Percentiles rank a stretch among this genome's conserved stretches.
phyloP scores from a whole-genome alignment of 2,797 vertebrate species.

The Epinephelus malabaricus region DNA sequence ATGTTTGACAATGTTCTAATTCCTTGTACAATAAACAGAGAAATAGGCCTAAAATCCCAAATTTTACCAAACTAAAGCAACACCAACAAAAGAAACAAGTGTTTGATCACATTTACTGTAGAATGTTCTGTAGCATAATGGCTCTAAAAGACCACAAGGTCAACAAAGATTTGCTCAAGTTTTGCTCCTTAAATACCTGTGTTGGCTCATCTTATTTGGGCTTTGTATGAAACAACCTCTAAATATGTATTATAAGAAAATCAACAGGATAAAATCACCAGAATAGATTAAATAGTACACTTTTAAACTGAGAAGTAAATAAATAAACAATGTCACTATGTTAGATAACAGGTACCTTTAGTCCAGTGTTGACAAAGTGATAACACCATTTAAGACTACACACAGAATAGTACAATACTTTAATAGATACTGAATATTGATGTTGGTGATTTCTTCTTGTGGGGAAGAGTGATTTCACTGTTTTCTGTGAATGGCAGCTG shows the following conservation, averaged over 20 bases:
- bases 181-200: too few relatives aligned
- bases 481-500: conserved; percentile 76
- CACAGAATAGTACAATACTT: not conserved
- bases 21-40: too few relatives aligned
- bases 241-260: not conserved
- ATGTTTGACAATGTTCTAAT: too few relatives aligned
- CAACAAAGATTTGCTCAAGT: too few relatives aligned
- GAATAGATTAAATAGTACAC: not conserved
- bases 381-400: not conserved
- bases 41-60: too few relatives aligned
- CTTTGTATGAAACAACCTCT: not conserved
- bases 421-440: not conserved
- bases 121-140: too few relatives aligned
- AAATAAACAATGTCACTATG: conserved; percentile 11
- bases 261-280: not conserved
- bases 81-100: too few relatives aligned
- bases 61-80: too few relatives aligned
- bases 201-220: too few relatives aligned
- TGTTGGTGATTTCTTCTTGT: not conserved
- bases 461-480: conserved; percentile 2
- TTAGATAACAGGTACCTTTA: not conserved
- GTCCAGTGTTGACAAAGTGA: not conserved
- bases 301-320: not conserved
- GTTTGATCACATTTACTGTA: too few relatives aligned
- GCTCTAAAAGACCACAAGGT: too few relatives aligned